Evolutionary conservation across 2,888 invertebrate species (phyloP), one percentile per base, ranked within the genome.

Genomic region (Zygothrica quintamaculata): DNA sequence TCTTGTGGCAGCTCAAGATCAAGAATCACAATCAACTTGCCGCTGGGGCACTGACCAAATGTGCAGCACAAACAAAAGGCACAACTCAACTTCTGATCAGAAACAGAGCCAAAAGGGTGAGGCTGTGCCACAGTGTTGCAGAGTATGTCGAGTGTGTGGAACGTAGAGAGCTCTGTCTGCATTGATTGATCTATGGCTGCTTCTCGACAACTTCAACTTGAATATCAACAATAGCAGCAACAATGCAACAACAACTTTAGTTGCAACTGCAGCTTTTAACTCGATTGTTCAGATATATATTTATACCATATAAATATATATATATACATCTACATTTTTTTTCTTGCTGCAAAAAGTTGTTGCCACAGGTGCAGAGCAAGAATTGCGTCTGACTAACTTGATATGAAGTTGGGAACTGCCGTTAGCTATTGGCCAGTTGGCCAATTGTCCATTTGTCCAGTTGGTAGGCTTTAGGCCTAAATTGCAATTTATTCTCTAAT

Each of bases 401-500:
- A n/a, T n/a, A n/a, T n/a, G n/a, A n/a, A 53, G 37, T 52, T 59
- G 57, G 58, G 56, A 62, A 56, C 31, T 74, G 71, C 79, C 86
- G 86, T 85, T 85, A 79, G 65, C 13, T 61, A n/a, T n/a, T 13
- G 44, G 33, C 16, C 15, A 25, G 22, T 31, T 34, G 29, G 34
- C 29, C 25, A 12, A 18, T 33, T 7, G 52, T 8, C 26, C 33
- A n/a, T 31, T 12, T 39, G 8, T 9, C 11, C 51, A 43, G 62
- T 43, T 43, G 52, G 40, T 52, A 56, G 40, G 52, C 55, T 46
- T 22, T 52, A 39, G 22, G 50, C 74, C 87, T 72, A 87, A 87
- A 81, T 87, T 85, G 82, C 82, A 84, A 84, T 84, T 84, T 87
- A 84, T 84, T 22, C 67, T 84, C 88, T 86, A 87, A 84, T 84